Conservation (phyloP, 2,113 vertebrate species). For the Ciconia maguari region DNA sequence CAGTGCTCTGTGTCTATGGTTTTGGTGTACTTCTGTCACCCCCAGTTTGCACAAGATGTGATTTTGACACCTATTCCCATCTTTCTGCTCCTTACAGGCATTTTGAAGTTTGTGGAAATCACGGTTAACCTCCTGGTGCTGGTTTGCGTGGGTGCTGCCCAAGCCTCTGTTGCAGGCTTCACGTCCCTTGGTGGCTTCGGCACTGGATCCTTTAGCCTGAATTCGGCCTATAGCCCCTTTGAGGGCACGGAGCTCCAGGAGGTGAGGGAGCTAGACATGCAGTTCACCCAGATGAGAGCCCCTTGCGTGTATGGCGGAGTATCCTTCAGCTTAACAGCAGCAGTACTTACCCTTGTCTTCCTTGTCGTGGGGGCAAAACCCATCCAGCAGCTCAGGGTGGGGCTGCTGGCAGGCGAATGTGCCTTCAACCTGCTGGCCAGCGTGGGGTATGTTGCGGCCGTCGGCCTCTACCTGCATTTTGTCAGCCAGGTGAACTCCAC, state of each 20-base stretch:
- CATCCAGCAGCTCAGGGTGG: constrained; percentile 66
- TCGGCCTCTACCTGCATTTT: constrained; percentile 86
- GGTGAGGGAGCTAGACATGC: constrained; percentile 82
- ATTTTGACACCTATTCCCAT: not conserved
- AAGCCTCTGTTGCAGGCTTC: constrained; percentile 77
- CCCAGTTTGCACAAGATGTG: not conserved
- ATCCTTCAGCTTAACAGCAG: constrained; percentile 74
- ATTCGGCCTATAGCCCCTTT: constrained; percentile 77
- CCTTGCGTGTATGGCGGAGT: constrained; percentile 84
- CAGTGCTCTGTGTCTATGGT: not conserved
- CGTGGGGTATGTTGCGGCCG: constrained; percentile 69
- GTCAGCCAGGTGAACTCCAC: constrained; percentile 81
- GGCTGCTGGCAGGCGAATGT: constrained; percentile 75
- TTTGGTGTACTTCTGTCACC: not conserved
- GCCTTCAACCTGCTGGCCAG: constrained; percentile 76
- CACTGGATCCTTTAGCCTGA: constrained; percentile 72
- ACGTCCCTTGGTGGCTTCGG: constrained; percentile 69
- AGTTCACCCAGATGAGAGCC: constrained; percentile 87
- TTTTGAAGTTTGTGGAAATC: constrained; percentile 79
- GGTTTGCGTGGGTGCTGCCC: constrained; percentile 79
- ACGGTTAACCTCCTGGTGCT: constrained; percentile 79
- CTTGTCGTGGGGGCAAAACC: constrained; percentile 79
- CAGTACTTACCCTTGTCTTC: constrained; percentile 80
- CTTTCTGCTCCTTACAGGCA: constrained; percentile 62
- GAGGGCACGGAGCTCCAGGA: constrained; percentile 83